phyloP scores from a whole-genome alignment of 2,888 invertebrate genomes.

The Cephus sareptanus region DNA sequence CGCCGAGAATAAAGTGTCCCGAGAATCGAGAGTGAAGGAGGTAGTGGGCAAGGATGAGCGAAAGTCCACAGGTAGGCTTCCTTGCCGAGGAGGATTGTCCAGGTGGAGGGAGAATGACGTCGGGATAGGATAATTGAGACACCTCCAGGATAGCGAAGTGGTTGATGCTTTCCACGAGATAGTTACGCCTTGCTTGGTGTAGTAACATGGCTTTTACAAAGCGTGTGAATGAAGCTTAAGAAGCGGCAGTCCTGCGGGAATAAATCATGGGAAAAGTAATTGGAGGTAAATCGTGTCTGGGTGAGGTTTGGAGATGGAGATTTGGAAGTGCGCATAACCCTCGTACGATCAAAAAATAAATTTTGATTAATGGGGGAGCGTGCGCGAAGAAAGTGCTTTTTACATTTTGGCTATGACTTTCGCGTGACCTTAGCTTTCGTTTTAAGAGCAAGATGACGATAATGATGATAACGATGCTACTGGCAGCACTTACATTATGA shows the following conservation, averaged over 20 bases:
- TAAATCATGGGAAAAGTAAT: neutral
- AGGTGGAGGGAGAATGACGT: neutral
- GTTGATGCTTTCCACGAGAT: neutral
- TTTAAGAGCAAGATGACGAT: neutral
- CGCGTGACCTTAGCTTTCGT: neutral
- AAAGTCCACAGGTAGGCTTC: neutral
- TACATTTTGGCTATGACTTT: neutral
- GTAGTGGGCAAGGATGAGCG: neutral
- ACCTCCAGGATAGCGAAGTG: neutral
- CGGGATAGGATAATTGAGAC: neutral
- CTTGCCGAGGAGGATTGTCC: neutral
- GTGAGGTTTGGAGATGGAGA: neutral
- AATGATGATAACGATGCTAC: neutral
- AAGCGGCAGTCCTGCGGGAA: neutral
- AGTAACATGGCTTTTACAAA: neutral
- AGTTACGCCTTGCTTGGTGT: neutral
- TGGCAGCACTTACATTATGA: neutral
- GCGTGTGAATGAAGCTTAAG: neutral
- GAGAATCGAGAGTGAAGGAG: neutral
- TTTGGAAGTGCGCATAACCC: neutral
- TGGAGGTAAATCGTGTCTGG: neutral
- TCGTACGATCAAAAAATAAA: neutral
- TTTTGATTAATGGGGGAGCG: neutral
- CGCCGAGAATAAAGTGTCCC: neutral
- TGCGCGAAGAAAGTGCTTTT: neutral